phyloP scores from a whole-genome alignment of 1,140 invertebrate species.

The Ylistrum balloti region DNA sequence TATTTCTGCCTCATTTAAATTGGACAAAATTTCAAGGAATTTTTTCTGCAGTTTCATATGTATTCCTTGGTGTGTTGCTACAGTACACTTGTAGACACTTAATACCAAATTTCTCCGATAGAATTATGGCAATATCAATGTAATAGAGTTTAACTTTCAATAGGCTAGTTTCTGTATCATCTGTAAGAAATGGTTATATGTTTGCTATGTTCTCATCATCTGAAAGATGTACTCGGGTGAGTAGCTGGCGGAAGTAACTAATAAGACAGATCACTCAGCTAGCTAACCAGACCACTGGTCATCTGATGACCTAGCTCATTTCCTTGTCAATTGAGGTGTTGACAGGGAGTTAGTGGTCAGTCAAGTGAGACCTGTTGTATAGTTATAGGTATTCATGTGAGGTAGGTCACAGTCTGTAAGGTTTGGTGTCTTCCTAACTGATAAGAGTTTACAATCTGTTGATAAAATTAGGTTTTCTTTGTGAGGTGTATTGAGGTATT shows the following conservation, averaged over 20 bases:
- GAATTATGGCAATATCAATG: too few species aligned
- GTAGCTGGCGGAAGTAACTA: not conserved
- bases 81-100: too few species aligned
- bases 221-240: not conserved
- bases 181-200: not conserved
- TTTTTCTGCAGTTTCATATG: too few species aligned
- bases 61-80: too few species aligned
- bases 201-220: too few species aligned
- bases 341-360: not conserved
- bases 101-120: too few species aligned
- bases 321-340: not conserved
- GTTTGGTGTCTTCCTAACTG: not conserved
- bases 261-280: not conserved
- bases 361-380: not conserved
- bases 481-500: conserved; percentile 14
- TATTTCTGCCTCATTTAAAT: too few species aligned
- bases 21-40: too few species aligned
- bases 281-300: not conserved
- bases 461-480: not conserved
- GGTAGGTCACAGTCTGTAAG: not conserved
- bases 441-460: not conserved
- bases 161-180: not conserved
- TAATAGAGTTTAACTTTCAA: not conserved
- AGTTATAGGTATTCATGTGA: not conserved
- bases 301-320: not conserved